Evolutionary conservation across 2,797 vertebrate species (phyloP).

Genomic region (Ctenosaura bakeri): DNA sequence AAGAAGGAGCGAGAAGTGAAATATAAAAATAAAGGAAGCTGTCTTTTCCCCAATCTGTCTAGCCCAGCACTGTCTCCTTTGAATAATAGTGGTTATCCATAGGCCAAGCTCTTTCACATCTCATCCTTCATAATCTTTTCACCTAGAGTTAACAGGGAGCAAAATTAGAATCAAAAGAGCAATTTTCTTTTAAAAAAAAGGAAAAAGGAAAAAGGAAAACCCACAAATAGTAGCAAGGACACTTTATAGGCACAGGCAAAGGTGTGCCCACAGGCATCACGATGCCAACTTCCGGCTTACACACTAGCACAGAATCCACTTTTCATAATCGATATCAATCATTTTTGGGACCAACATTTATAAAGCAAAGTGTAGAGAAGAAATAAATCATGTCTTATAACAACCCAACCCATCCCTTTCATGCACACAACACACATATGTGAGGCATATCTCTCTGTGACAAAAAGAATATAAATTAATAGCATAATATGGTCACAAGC

Average conservation of each 20-base stretch:
- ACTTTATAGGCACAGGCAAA: too few species aligned
- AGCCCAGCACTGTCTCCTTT: neutral
- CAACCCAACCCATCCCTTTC: neutral
- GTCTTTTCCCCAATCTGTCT: neutral
- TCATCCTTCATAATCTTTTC: too few species aligned
- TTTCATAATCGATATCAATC: neutral
- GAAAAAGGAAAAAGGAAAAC: too few species aligned
- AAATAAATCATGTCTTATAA: neutral
- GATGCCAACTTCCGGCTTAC: too few species aligned
- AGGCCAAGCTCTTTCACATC: too few species aligned
- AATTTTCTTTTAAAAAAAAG: too few species aligned
- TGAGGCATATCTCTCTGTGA: conserved; percentile 1
- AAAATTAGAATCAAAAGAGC: too few species aligned
- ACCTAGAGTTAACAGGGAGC: too few species aligned
- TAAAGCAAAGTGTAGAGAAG: neutral
- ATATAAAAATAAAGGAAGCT: neutral
- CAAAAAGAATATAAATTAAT: conserved; percentile 42
- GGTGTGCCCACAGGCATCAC: neutral
- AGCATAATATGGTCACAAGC: conserved; percentile 50
- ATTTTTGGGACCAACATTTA: neutral
- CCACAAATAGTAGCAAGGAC: too few species aligned
- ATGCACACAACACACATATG: conserved; percentile 22
- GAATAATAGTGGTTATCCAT: neutral
- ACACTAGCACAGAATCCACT: neutral
- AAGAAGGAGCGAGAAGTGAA: too few species aligned